Evolutionary conservation across 2,113 vertebrate genomes (phyloP).

Genomic region (Casuarius casuarius): DNA sequence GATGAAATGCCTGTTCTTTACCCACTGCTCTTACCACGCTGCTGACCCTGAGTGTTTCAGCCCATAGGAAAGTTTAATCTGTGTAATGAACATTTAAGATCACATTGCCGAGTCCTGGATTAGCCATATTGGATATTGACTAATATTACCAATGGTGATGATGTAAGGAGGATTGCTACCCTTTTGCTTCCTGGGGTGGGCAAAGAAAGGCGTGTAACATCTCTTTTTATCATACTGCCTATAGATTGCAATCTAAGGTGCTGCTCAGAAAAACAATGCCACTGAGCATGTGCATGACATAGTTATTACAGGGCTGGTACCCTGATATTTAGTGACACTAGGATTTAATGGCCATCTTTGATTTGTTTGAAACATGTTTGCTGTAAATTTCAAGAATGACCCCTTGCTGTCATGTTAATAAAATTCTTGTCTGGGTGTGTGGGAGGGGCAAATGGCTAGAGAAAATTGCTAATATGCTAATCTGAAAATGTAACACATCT

Average conservation of each 20-base stretch:
- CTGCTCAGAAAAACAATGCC: neutral
- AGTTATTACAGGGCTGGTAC: neutral
- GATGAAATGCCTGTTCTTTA: neutral
- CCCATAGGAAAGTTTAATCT: neutral
- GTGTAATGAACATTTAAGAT: neutral
- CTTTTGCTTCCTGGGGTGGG: neutral
- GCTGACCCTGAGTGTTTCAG: neutral
- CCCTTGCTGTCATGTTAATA: neutral
- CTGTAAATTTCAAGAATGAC: neutral
- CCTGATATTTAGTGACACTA: neutral
- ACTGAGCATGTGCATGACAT: neutral
- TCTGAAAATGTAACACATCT: neutral
- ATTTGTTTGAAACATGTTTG: neutral
- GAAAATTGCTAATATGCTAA: neutral
- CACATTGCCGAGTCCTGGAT: neutral
- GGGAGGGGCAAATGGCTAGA: neutral
- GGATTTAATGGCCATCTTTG: accelerated
- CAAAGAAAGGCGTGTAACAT: neutral
- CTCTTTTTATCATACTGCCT: neutral
- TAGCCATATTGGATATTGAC: neutral
- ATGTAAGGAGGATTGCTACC: neutral
- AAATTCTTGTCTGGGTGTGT: neutral
- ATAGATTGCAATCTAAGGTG: neutral
- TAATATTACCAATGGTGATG: neutral
- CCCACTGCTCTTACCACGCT: neutral